Conservation (phyloP, 2,888 invertebrate species). For the Enchytraeus crypticus region DNA sequence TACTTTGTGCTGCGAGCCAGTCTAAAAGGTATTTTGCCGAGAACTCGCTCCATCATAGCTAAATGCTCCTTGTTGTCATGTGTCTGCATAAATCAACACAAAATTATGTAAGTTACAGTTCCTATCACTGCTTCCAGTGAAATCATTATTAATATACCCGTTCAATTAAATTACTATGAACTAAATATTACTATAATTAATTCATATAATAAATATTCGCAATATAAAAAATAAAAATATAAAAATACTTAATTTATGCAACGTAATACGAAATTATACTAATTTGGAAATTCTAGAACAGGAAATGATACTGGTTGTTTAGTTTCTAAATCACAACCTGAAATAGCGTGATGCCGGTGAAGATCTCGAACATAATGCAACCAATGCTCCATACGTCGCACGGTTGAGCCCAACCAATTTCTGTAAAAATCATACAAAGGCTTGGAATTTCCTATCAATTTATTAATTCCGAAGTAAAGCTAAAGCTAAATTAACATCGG, state of each 20-base stretch:
- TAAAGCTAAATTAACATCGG: too few species aligned
- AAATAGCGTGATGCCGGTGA: slow-evolving; percentile 93
- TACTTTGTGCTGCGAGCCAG: slow-evolving; percentile 59
- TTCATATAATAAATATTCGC: not conserved
- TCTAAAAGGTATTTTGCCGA: slow-evolving; percentile 89
- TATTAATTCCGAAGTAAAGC: too few species aligned
- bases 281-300: too few species aligned
- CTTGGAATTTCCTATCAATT: not conserved
- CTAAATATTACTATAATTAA: not conserved
- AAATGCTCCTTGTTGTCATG: slow-evolving; percentile 99
- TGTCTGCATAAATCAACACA: slow-evolving; percentile 66
- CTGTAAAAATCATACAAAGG: slow-evolving; percentile 52
- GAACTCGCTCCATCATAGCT: slow-evolving; percentile 99
- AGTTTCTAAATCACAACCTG: slow-evolving; percentile 53
- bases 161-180: not conserved
- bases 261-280: too few species aligned
- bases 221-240: not conserved
- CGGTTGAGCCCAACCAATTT: slow-evolving; percentile 96
- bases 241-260: too few species aligned
- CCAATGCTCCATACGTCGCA: slow-evolving; percentile 99
- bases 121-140: not conserved
- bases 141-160: not conserved
- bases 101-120: too few species aligned
- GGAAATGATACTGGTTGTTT: too few species aligned
- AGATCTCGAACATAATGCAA: slow-evolving; percentile 97